phyloP scores from a whole-genome alignment of 1,140 invertebrate genomes.

The Protaetia brevitarsis region DNA sequence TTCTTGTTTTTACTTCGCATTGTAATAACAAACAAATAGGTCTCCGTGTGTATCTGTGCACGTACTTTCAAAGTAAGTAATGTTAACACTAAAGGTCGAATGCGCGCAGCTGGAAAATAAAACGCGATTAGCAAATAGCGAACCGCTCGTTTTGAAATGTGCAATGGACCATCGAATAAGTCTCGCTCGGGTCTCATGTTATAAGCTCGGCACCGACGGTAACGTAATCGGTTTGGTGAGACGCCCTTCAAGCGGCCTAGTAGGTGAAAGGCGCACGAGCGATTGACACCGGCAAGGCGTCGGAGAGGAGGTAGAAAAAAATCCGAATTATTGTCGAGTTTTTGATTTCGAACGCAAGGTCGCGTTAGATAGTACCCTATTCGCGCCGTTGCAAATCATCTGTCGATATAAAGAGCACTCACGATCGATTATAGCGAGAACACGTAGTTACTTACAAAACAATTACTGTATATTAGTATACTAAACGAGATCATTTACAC shows the following conservation, averaged over 20 bases:
- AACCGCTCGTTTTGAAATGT: constrained; percentile 6
- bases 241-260: constrained; percentile 16
- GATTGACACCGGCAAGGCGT: background rate
- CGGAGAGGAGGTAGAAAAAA: background rate
- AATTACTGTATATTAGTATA: no score
- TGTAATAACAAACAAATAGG: background rate
- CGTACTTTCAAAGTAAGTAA: background rate
- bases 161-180: constrained; percentile 2
- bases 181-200: background rate
- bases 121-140: constrained; percentile 7
- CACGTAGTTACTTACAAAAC: no score
- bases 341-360: constrained; percentile 8
- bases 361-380: background rate
- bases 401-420: no score
- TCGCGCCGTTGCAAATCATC: background rate
- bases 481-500: no score
- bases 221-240: constrained; percentile 1
- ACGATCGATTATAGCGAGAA: no score
- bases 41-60: background rate
- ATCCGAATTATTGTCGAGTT: constrained; percentile 9
- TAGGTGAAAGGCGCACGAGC: background rate
- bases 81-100: constrained; percentile 12
- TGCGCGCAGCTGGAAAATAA: constrained; percentile 1
- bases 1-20: background rate
- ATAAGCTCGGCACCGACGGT: background rate